Percentiles rank a stretch among this genome's conserved stretches.
These are phyloP conservation scores for Corella eumyota DNA, from an alignment of 23 tunicate genomes.

Conservation along the genomic window DNA sequence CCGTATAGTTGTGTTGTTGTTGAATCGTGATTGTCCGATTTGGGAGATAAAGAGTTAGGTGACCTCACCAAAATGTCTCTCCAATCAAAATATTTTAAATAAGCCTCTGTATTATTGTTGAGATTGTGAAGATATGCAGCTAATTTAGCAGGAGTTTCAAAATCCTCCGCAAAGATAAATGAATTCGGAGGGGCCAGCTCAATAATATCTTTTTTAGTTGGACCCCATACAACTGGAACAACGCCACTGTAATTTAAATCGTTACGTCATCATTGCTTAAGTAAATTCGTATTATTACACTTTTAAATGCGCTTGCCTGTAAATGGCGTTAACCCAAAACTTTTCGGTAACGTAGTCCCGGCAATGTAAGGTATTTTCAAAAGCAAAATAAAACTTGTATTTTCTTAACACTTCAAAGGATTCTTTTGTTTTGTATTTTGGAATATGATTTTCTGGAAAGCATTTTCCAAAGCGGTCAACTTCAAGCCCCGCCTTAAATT, in stretches of 20 bases:
- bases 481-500: slow-evolving; percentile 14
- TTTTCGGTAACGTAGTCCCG: slow-evolving; percentile 2
- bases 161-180: slow-evolving; percentile 5
- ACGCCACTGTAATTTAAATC: neutral
- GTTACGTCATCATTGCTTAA: too few relatives aligned
- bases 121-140: neutral
- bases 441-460: neutral
- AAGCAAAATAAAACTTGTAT: slow-evolving; percentile 4
- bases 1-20: neutral
- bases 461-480: slow-evolving; percentile 9
- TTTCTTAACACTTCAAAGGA: neutral
- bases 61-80: too few relatives aligned
- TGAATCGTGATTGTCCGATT: too few relatives aligned
- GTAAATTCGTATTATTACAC: too few relatives aligned
- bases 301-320: slow-evolving; percentile 1
- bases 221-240: slow-evolving; percentile 5
- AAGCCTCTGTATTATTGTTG: neutral
- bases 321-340: neutral
- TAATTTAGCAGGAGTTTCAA: neutral
- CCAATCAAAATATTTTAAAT: slow-evolving; percentile 3
- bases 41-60: too few relatives aligned
- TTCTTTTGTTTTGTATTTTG: neutral
- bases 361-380: slow-evolving; percentile 1
- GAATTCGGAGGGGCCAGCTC: slow-evolving; percentile 3
- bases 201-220: neutral